Base-by-base conservation (phyloP, 1,140 invertebrate species). In the Zaprionus africanus region DNA sequence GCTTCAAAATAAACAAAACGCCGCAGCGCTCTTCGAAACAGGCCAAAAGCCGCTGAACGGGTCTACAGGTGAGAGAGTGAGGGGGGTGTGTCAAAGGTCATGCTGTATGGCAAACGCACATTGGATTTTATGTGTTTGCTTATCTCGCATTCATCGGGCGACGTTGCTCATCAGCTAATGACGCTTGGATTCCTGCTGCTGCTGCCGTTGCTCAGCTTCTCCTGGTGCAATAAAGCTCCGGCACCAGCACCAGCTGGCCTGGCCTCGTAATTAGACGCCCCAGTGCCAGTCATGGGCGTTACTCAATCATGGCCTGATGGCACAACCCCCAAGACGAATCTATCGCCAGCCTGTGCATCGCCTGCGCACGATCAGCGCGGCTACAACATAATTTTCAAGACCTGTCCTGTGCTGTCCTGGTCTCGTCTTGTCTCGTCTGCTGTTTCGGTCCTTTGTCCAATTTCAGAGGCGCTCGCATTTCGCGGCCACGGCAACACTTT, bases 1-100 rank as follows among this genome's bases (percentile, higher is more conserved):
- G 91, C 88, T 81, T 92, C 85, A 93, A 92, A 93, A 93, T 92
- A 92, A 93, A 93, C 93, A 93, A 93, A 90, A 91, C 80, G 82
- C 91, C 81, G 85, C 86, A 85, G 90, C 85, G 85, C 81, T 75
- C n/a, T 17, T 7, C 69, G 74, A 81, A 61, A 53, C 58, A 62
- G 62, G 22, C 26, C n/a, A 12, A 57, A 28, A 34, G 41, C 68
- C 17, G 38, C 28, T 43, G 58, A 15, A 34, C 38, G 41, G 31
- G 22, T n/a, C 22, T 26, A 61, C 34, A 59, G 51, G 61, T 4
- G 43, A 7, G 54, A 15, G 19, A 36, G 19, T 41, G 41, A 15
- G 5, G 2, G n/a, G 7, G 5, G n/a, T 0, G 38, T 36, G 49
- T 38, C 34, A 80, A 71, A 78, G 70, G 61, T 75, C 75, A 56